Evolutionary conservation across 2,888 invertebrate species (phyloP).

Genomic region (Augochlorella aurata): DNA sequence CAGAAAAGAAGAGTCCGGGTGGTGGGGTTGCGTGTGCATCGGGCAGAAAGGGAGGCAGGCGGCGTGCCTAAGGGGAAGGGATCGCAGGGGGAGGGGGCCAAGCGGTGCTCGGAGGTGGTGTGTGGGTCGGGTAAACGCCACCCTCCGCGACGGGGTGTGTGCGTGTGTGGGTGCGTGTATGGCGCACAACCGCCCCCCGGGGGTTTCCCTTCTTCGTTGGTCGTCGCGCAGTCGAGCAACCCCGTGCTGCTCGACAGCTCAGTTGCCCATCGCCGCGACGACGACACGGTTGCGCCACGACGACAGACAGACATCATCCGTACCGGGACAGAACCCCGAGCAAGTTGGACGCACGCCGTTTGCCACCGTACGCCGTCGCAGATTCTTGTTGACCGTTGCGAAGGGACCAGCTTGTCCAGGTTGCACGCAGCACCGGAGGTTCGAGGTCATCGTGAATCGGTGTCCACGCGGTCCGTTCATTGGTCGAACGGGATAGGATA

Average conservation of each 20-base stretch:
- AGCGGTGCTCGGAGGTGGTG: conserved; percentile 46
- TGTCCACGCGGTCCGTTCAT: conserved; percentile 10
- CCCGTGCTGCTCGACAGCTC: conserved; percentile 72
- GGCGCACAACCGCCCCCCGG: conserved; percentile 67
- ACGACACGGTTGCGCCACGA: conserved; percentile 70
- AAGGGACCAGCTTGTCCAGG: too few relatives aligned
- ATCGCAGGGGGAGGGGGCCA: conserved; percentile 4
- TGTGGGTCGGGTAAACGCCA: conserved; percentile 63
- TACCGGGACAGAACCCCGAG: conserved; percentile 28
- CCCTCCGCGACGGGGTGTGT: conserved; percentile 47
- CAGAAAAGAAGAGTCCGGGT: conserved; percentile 41
- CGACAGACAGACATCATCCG: conserved; percentile 39
- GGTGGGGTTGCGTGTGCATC: conserved; percentile 40
- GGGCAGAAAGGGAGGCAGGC: conserved; percentile 35
- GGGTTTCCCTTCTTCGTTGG: conserved; percentile 70
- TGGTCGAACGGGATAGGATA: not conserved
- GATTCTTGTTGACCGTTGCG: not conserved
- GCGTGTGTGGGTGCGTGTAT: conserved; percentile 57
- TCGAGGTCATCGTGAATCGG: conserved; percentile 6
- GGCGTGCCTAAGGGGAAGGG: conserved; percentile 29
- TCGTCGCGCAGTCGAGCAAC: conserved; percentile 73
- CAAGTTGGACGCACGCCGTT: not conserved
- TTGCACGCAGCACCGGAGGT: not conserved
- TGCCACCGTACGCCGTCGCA: not conserved
- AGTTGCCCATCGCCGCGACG: conserved; percentile 79